Conservation (phyloP, 2,888 invertebrate species). For the Pardosa pseudoannulata region DNA sequence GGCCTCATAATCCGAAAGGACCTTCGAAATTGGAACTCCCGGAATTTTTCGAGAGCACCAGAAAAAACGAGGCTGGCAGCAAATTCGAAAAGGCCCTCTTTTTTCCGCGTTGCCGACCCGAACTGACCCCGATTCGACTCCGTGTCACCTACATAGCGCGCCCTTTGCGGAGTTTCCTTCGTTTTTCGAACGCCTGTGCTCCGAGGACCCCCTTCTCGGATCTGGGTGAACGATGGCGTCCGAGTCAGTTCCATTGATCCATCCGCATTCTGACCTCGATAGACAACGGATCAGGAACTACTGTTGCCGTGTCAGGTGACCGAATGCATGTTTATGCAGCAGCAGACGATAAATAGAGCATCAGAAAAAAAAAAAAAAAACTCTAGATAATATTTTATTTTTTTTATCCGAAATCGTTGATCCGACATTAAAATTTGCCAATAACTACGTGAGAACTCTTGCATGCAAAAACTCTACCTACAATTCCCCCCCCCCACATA, state of each 20-base stretch:
- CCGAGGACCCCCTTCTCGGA: slow-evolving; percentile 20
- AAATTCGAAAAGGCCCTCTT: slow-evolving; percentile 31
- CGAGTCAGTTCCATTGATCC: slow-evolving; percentile 19
- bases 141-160: slow-evolving; percentile 47
- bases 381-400: not conserved
- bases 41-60: slow-evolving; percentile 18
- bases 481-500: no score
- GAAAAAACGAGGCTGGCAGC: slow-evolving; percentile 33
- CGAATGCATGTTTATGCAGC: not conserved
- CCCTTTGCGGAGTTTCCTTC: slow-evolving; percentile 12
- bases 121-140: slow-evolving; percentile 49
- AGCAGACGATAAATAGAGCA: not conserved
- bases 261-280: slow-evolving; percentile 26
- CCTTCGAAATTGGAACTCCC: slow-evolving; percentile 19
- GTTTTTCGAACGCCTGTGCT: not conserved
- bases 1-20: slow-evolving; percentile 23
- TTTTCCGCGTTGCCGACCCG: slow-evolving; percentile 53
- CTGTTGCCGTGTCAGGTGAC: not conserved
- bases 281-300: not conserved
- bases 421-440: no score
- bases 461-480: no score
- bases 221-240: slow-evolving; percentile 28
- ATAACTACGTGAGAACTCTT: no score
- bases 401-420: no score
- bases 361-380: not conserved